Evolutionary conservation across 2,113 vertebrate genomes (phyloP).

Genomic region (Eretmochelys imbricata): DNA sequence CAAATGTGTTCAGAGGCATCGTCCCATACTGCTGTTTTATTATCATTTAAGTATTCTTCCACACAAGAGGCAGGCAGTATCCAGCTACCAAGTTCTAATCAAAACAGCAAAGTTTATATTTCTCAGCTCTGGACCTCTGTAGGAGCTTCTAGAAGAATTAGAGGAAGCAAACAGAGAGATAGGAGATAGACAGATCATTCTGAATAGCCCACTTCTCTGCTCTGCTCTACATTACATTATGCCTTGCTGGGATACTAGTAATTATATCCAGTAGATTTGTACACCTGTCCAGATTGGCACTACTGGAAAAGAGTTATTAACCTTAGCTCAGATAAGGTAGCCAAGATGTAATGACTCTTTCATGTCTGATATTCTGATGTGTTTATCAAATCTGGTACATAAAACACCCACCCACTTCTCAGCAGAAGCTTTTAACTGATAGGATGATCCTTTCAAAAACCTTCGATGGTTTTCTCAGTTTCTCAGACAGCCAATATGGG

Average conservation of each 20-base stretch:
- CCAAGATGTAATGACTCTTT: not conserved
- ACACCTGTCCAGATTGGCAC: not conserved
- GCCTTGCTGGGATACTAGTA: not conserved
- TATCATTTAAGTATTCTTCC: slow-evolving; percentile 33
- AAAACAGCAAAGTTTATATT: slow-evolving; percentile 35
- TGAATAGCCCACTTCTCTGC: not conserved
- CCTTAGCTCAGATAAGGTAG: fast-evolving
- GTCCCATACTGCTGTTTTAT: slow-evolving; percentile 34
- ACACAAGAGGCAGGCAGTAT: slow-evolving; percentile 9
- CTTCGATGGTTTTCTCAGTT: slow-evolving; percentile 18
- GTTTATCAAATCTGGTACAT: slow-evolving; percentile 16
- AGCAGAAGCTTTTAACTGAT: slow-evolving; percentile 2
- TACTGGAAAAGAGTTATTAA: slow-evolving; percentile 17
- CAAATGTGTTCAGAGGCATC: not conserved
- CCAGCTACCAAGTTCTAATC: slow-evolving; percentile 7
- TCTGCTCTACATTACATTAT: not conserved
- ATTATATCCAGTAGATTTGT: not conserved
- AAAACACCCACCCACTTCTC: slow-evolving; percentile 13
- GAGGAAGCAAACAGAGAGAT: not conserved
- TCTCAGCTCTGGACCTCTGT: not conserved
- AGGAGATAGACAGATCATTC: not conserved
- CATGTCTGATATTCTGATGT: not conserved
- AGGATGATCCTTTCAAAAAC: not conserved
- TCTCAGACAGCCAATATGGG: not conserved
- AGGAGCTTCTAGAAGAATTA: slow-evolving; percentile 1